Evolutionary conservation across 2,888 invertebrate genomes (phyloP), one percentile per base, ranked within the genome.

Genomic region (Dasypolia templi): DNA sequence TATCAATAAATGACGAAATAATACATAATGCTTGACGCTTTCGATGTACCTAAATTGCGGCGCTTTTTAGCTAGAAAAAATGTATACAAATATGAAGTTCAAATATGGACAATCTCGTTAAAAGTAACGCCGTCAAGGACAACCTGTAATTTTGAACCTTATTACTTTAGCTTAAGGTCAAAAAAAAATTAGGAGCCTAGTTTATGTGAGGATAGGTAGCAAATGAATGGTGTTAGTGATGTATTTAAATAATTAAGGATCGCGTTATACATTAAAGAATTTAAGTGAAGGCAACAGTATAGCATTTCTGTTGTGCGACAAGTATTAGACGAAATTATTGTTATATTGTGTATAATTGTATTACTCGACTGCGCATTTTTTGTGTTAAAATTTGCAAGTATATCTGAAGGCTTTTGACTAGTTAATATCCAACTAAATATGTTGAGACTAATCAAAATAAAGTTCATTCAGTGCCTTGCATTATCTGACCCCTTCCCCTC

Each of bases 211-310:
- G 73, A 82, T 79, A 81, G 86, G 74, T 76, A 77, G 76, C 22
- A 77, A 81, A 86, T 73, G 55, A 78, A 83, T 79, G 68, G 80
- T 72, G 86, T 86, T 87, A 87, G 87, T 86, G 82, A 87, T 74
- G 68, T 76, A 79, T 84, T 73, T 77, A 79, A 79, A 71, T 83
- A 35, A 56, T 72, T 82, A 79, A 75, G 77, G 11, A 77, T 75
- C 53, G 68, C 55, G 58, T 71, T 81, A 71, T 69, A 63, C 26
- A 70, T 77, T 46, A 63, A 68, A 46, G 5, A 53, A 58, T 63
- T 22, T 62, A 75, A 12, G 32, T 53, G 11, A 68, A 75, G 32
- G 32, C 53, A 56, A 77, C 64, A 70, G 66, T 59, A 61, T 75
- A 70, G 62, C 22, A 39, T 67, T 76, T 73, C 42, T 72, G 65